Conservation (phyloP, 2,888 invertebrate genomes). For the Cabera pusaria region DNA sequence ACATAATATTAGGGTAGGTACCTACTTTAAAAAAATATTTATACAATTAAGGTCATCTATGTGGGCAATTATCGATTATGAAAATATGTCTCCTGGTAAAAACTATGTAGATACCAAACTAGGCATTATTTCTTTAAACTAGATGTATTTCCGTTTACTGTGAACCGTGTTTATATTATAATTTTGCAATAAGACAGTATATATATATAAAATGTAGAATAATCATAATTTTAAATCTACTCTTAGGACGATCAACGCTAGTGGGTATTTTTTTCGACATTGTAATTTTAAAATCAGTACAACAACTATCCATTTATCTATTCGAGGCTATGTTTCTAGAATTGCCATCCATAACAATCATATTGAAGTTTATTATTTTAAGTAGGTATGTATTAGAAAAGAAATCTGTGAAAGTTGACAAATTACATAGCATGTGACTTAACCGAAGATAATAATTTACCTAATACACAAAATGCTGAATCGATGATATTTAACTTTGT, state of each 20-base stretch:
- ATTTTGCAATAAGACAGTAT: constrained; percentile 29
- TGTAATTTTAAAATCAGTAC: constrained; percentile 4
- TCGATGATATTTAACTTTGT: constrained; percentile 8
- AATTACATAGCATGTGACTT: constrained; percentile 10
- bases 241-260: constrained; percentile 24
- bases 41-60: constrained; percentile 44
- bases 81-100: constrained; percentile 80
- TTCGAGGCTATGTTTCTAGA: constrained; percentile 4
- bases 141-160: constrained; percentile 12
- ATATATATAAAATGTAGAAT: constrained; percentile 16
- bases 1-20: constrained; percentile 21
- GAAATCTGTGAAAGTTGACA: too few species aligned
- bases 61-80: constrained; percentile 72
- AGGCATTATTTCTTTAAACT: constrained; percentile 35
- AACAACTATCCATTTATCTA: constrained; percentile 5
- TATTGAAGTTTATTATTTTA: too few species aligned
- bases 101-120: constrained; percentile 41
- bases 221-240: constrained; percentile 22
- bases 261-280: constrained; percentile 7
- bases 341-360: too few species aligned
- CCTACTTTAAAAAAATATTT: constrained; percentile 21
- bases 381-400: too few species aligned
- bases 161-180: constrained; percentile 15
- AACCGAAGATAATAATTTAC: constrained; percentile 7
- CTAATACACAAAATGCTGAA: constrained; percentile 12